Conservation (phyloP, 2,888 invertebrate species). For the Synergus umbraculus region DNA sequence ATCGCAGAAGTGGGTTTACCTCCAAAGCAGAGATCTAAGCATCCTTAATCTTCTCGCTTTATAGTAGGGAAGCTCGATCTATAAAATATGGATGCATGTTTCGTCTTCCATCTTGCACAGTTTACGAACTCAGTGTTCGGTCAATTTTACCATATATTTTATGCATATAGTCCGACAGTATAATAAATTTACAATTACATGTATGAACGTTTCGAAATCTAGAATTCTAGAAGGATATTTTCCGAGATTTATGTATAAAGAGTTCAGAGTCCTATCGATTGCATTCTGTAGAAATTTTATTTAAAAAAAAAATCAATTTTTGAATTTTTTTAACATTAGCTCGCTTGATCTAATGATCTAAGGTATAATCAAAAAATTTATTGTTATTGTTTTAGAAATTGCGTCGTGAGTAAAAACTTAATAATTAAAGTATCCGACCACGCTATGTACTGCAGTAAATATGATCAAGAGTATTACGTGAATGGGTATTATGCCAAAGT, state of each 20-base stretch:
- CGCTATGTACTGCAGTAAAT: constrained; percentile 90
- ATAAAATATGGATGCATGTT: constrained; percentile 36
- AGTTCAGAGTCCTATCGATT: not conserved
- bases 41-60: constrained; percentile 31
- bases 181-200: constrained; percentile 11
- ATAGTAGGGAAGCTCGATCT: constrained; percentile 18
- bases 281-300: not conserved
- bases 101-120: constrained; percentile 19
- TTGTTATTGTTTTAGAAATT: constrained; percentile 82
- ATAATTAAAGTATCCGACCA: constrained; percentile 91
- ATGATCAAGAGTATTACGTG: constrained; percentile 89
- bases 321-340: no score
- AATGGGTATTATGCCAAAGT: constrained; percentile 89
- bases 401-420: constrained; percentile 89
- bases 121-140: constrained; percentile 32
- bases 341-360: not conserved
- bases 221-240: constrained; percentile 13
- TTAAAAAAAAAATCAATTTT: not conserved
- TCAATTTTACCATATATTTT: constrained; percentile 18
- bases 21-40: constrained; percentile 24
- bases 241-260: not conserved
- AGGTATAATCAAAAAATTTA: not conserved
- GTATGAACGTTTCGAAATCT: not conserved
- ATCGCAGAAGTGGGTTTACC: not conserved
- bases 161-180: constrained; percentile 31